Base-by-base conservation (phyloP, 1,140 invertebrate genomes). In the Drosophila arizonae region DNA sequence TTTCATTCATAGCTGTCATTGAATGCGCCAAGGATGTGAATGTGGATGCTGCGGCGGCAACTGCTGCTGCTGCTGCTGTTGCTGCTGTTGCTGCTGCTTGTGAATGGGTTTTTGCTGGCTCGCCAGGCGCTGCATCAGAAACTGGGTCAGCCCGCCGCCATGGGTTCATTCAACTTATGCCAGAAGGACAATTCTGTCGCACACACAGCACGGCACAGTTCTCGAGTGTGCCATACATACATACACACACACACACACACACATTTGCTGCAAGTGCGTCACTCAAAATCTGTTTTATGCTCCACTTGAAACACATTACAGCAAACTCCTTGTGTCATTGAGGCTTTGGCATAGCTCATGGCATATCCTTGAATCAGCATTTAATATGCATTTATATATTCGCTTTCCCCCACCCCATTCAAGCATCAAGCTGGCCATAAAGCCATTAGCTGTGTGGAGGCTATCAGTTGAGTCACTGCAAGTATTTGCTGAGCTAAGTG, bases 171-270 rank as follows among this genome's bases (percentile, higher is more conserved):
- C 69, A 88, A 79, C 84, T 54, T 70, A 36, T 65, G 62, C 26
- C 63, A 63, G 77, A 81, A 87, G 81, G 81, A 86, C 81, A 57
- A 73, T 81, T 86, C 71, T 86, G 79, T 82, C 72, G 82, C 72
- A 74, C 73, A 82, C 72, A 74, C 73, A 78, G 68, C 56, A 64
- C 13, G 21, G n/a, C 50, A 58, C 50, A 67, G 68, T 62, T 77
- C 71, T 76, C 2, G 67, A 74, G 65, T 58, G 51, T 30, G 64
- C 43, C n/a, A 9, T 41, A 9, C 10, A 4, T 13, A 9, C 11
- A 9, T 11, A 9, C 9, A 4, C 9, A 8, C 28, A 28, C 28
- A 50, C 41, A 48, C 28, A 33, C 28, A 46, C 39, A 39, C 17
- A 2, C 54, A 45, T 58, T 54, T 73, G 64, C 66, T 50, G 57